These are phyloP conservation scores for Phylloscopus collybita DNA, from an alignment of 2,797 vertebrate genomes.

Conservation along the genomic window DNA sequence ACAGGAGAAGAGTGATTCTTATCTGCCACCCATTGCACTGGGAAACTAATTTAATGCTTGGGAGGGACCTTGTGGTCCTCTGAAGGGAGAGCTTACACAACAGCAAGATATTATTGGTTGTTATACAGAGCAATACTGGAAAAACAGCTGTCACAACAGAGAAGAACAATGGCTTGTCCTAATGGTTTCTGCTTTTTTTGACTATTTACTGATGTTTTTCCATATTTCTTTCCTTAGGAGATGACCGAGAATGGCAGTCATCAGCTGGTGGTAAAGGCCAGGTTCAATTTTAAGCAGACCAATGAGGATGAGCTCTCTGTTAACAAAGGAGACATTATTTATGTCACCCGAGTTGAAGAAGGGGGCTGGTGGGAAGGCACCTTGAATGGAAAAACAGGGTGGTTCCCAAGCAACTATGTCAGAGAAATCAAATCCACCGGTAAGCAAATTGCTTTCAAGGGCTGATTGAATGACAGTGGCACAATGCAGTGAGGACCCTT, in stretches of 20 bases:
- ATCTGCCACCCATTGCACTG: background rate
- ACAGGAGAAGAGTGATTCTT: too few relatives aligned
- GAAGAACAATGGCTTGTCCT: too few relatives aligned
- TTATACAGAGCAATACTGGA: too few relatives aligned
- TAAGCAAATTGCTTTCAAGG: slow-evolving; percentile 78
- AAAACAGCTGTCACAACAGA: too few relatives aligned
- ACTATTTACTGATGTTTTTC: too few relatives aligned
- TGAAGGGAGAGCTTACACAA: too few relatives aligned
- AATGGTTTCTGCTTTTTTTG: too few relatives aligned
- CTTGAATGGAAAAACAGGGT: slow-evolving; percentile 91
- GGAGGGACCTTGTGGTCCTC: too few relatives aligned
- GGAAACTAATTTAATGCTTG: too few relatives aligned
- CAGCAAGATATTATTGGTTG: too few relatives aligned
- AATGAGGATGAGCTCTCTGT: slow-evolving; percentile 98
- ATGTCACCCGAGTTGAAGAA: slow-evolving; percentile 93
- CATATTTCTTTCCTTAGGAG: slow-evolving; percentile 78
- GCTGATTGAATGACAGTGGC: background rate
- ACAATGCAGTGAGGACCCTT: background rate
- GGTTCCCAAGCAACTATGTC: slow-evolving; percentile 99
- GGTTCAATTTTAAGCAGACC: slow-evolving; percentile 98
- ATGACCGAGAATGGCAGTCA: slow-evolving; percentile 95
- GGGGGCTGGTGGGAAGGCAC: slow-evolving; percentile 99
- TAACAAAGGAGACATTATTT: slow-evolving; percentile 93
- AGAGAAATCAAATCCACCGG: slow-evolving; percentile 93
- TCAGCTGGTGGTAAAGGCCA: slow-evolving; percentile 92